These are phyloP conservation scores for Cynocephalus volans DNA, from an alignment of 2,113 vertebrate species.

Conservation along the genomic window DNA sequence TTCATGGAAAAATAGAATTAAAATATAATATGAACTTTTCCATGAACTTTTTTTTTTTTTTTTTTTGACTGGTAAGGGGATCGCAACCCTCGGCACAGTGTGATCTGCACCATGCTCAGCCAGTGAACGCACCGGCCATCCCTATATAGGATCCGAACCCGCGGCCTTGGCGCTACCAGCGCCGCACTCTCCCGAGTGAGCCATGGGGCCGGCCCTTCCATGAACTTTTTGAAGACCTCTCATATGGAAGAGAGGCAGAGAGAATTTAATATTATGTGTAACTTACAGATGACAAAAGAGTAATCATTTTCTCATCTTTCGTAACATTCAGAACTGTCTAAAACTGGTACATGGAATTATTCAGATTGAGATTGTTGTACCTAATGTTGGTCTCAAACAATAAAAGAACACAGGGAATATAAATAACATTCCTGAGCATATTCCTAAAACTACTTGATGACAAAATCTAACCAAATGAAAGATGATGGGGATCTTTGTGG, in stretches of 20 bases:
- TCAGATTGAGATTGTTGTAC: background rate
- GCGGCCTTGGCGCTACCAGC: too few relatives aligned
- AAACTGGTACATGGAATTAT: background rate
- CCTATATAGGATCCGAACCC: too few relatives aligned
- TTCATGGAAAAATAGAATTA: too few relatives aligned
- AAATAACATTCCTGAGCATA: background rate
- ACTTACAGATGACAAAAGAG: conserved; percentile 11
- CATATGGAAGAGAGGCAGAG: background rate
- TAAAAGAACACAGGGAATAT: background rate
- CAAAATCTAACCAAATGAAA: background rate
- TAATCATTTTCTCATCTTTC: background rate
- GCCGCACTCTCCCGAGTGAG: too few relatives aligned
- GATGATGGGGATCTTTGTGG: background rate
- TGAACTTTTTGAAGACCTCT: too few relatives aligned
- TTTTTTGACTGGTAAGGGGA: too few relatives aligned
- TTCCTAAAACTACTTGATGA: background rate
- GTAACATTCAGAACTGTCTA: background rate
- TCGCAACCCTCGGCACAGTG: too few relatives aligned
- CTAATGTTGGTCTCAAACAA: background rate
- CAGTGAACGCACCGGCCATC: too few relatives aligned
- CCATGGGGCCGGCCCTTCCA: too few relatives aligned
- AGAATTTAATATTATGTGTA: background rate
- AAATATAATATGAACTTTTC: too few relatives aligned
- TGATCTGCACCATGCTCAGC: too few relatives aligned
- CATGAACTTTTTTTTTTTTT: too few relatives aligned